phyloP scores from a whole-genome alignment of 2,888 invertebrate species.

The Anoplius nigerrimus region DNA sequence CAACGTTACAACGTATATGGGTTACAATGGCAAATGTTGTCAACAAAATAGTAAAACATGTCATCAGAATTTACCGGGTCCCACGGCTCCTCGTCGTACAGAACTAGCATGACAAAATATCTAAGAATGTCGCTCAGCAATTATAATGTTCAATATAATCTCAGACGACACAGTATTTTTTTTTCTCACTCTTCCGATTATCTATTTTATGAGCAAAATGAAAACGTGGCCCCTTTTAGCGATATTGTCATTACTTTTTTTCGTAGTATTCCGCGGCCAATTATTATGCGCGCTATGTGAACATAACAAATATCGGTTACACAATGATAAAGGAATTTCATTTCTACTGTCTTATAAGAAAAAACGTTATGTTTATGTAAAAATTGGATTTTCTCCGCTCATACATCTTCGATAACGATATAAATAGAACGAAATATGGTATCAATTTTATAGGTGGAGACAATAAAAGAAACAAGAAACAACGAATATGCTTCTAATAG shows the following conservation, averaged over 20 bases:
- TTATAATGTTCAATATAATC: too few species aligned
- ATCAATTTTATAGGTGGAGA: conserved; percentile 24
- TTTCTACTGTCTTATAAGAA: conserved; percentile 7
- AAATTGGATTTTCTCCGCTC: conserved; percentile 7
- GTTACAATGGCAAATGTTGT: too few species aligned
- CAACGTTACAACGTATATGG: too few species aligned
- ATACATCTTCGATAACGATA: conserved; percentile 35
- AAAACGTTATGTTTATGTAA: neutral
- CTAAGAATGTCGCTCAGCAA: too few species aligned
- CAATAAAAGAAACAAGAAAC: conserved; percentile 23
- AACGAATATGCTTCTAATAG: neutral
- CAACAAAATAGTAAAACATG: too few species aligned
- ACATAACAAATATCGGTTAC: conserved; percentile 1
- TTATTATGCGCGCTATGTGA: neutral
- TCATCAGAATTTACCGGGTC: too few species aligned
- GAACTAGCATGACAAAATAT: too few species aligned
- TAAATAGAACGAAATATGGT: conserved; percentile 44
- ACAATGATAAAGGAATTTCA: neutral
- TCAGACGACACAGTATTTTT: too few species aligned
- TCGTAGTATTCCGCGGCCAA: conserved; percentile 15
- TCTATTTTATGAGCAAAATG: conserved; percentile 19
- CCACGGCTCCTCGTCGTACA: too few species aligned
- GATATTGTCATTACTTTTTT: conserved; percentile 33
- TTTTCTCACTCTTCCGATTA: neutral
- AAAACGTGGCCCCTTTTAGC: conserved; percentile 33